phyloP scores from a whole-genome alignment of 2,888 invertebrate species.

The Caenorhabditis afra region DNA sequence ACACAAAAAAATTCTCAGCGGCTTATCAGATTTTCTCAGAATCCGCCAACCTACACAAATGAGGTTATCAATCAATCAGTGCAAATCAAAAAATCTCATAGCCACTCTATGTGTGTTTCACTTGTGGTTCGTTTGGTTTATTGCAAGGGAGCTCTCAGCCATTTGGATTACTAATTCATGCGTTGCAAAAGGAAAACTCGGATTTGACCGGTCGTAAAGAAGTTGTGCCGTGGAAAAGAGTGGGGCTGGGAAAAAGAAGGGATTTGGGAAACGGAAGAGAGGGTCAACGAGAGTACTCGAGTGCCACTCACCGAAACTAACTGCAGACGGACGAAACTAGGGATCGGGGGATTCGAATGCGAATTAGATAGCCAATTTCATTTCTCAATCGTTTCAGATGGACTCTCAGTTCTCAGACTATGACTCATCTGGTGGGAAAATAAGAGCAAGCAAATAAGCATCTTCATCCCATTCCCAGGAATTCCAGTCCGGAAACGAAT shows the following conservation, averaged over 20 bases:
- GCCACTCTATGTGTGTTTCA: too few relatives aligned
- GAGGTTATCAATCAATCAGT: background rate
- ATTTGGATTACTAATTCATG: constrained; percentile 46
- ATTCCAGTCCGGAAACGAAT: too few relatives aligned
- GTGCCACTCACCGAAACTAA: constrained; percentile 1
- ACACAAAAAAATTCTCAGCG: too few relatives aligned
- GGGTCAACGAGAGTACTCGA: constrained; percentile 9
- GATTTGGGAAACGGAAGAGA: too few relatives aligned
- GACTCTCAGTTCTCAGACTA: too few relatives aligned
- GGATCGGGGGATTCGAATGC: too few relatives aligned
- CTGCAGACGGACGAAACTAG: too few relatives aligned
- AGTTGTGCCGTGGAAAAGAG: background rate
- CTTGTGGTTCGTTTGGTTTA: too few relatives aligned
- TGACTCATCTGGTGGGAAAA: constrained; percentile 8
- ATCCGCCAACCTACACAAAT: background rate
- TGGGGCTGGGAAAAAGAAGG: background rate
- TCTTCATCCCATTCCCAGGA: background rate
- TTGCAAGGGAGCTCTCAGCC: constrained; percentile 9
- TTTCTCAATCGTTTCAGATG: too few relatives aligned
- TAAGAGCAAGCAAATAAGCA: constrained; percentile 6
- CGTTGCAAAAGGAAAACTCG: constrained; percentile 1
- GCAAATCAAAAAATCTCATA: background rate
- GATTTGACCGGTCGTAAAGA: constrained; percentile 2
- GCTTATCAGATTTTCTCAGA: background rate
- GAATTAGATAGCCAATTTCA: too few relatives aligned